Evolutionary conservation across 1,140 invertebrate species (phyloP).

Genomic region (Tigriopus japonicus): DNA sequence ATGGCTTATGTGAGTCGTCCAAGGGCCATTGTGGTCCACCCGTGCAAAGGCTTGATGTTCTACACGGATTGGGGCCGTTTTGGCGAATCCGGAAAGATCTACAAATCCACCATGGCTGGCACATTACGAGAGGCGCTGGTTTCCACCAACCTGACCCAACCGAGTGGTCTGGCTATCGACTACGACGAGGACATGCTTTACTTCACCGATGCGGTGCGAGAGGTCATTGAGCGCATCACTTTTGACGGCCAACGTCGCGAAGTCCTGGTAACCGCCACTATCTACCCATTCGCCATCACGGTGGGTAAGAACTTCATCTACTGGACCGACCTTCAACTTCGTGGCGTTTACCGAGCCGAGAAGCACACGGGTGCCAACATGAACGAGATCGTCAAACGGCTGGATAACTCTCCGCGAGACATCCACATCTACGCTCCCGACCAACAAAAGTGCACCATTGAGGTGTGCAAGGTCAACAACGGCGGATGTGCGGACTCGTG

Average conservation of each 20-base stretch:
- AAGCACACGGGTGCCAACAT: slow-evolving; percentile 91
- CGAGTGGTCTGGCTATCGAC: slow-evolving; percentile 86
- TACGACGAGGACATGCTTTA: slow-evolving; percentile 87
- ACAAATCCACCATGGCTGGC: slow-evolving; percentile 87
- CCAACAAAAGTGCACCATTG: slow-evolving; percentile 56
- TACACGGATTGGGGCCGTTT: slow-evolving; percentile 42
- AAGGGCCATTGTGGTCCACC: slow-evolving; percentile 85
- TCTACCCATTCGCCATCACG: slow-evolving; percentile 89
- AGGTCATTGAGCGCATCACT: slow-evolving; percentile 87
- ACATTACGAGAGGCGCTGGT: slow-evolving; percentile 75
- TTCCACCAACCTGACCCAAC: slow-evolving; percentile 74
- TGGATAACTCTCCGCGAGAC: slow-evolving; percentile 75
- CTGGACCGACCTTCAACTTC: slow-evolving; percentile 86
- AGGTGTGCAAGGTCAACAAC: slow-evolving; percentile 77
- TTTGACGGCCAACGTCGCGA: slow-evolving; percentile 57
- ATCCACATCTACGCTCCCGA: slow-evolving; percentile 66
- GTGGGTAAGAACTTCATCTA: slow-evolving; percentile 82
- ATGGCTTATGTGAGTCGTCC: slow-evolving; percentile 80
- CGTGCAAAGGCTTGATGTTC: slow-evolving; percentile 57
- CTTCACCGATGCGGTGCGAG: slow-evolving; percentile 90
- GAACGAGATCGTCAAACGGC: slow-evolving; percentile 73
- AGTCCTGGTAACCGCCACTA: slow-evolving; percentile 64
- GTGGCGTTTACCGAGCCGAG: slow-evolving; percentile 85
- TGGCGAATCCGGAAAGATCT: slow-evolving; percentile 81
- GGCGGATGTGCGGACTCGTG: slow-evolving; percentile 91